Conservation (phyloP, 1,140 invertebrate genomes). For the Penaeus japonicus region DNA sequence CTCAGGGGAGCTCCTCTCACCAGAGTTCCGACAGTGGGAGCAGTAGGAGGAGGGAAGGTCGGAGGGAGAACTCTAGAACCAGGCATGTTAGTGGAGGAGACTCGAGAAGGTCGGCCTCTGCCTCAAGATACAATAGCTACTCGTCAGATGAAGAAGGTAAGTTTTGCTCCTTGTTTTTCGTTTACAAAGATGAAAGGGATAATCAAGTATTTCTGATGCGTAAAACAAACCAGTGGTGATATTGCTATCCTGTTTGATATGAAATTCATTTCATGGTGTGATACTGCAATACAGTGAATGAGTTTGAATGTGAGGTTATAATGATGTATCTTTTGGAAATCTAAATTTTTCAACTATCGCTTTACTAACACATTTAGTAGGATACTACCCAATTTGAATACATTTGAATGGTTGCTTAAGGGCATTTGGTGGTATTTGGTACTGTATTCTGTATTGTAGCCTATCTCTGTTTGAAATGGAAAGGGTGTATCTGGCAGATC, state of each 20-base stretch:
- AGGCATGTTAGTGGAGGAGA: slow-evolving; percentile 43
- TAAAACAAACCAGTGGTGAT: no score
- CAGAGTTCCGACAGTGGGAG: slow-evolving; percentile 25
- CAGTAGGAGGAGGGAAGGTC: slow-evolving; percentile 42
- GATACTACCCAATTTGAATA: not conserved
- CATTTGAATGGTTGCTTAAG: slow-evolving; percentile 6
- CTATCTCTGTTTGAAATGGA: not conserved
- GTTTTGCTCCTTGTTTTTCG: not conserved
- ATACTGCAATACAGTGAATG: no score
- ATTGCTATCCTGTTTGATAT: no score
- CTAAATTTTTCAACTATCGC: slow-evolving; percentile 2
- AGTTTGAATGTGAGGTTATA: no score
- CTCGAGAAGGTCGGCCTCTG: slow-evolving; percentile 27
- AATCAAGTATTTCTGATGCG: not conserved
- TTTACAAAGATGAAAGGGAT: not conserved
- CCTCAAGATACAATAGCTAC: slow-evolving; percentile 48
- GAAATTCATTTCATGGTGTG: no score
- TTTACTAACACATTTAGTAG: slow-evolving; percentile 15
- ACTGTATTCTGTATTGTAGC: slow-evolving; percentile 11
- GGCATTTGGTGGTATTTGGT: slow-evolving; percentile 31
- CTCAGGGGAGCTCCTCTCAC: slow-evolving; percentile 42
- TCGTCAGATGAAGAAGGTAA: slow-evolving; percentile 58
- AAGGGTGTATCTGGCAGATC: not conserved
- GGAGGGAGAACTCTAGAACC: slow-evolving; percentile 30
- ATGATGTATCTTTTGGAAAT: not conserved